These are phyloP conservation scores for Acleris sparsana DNA, from an alignment of 2,888 invertebrate genomes.

Conservation along the genomic window DNA sequence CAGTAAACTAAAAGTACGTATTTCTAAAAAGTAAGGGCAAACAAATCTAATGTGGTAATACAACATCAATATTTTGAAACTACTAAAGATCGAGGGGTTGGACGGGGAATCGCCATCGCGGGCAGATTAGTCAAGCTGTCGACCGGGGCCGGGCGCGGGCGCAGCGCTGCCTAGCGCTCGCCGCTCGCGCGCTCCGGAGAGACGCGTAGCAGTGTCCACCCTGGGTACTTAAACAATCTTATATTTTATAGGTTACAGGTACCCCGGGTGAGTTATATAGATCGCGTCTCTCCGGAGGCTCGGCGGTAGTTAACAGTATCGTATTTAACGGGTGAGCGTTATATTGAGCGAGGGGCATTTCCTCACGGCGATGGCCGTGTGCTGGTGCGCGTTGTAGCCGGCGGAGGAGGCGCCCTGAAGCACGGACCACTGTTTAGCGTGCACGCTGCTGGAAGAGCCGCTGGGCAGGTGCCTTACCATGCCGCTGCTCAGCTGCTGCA, in stretches of 20 bases:
- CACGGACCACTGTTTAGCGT: constrained; percentile 76
- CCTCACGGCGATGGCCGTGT: constrained; percentile 85
- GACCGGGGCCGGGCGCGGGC: constrained; percentile 34
- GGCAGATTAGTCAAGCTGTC: constrained; percentile 38
- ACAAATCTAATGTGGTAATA: constrained; percentile 56
- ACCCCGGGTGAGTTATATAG: not conserved
- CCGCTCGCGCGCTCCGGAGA: constrained; percentile 29
- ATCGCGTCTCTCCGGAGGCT: constrained; percentile 28
- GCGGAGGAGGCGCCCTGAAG: constrained; percentile 79
- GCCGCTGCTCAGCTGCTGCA: constrained; percentile 95
- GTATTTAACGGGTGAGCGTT: constrained; percentile 84
- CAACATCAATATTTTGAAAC: constrained; percentile 63
- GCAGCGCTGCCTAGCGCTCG: constrained; percentile 14
- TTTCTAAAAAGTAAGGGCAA: constrained; percentile 55
- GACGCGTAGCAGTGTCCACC: constrained; percentile 5
- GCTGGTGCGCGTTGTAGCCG: constrained; percentile 79
- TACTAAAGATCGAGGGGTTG: constrained; percentile 62
- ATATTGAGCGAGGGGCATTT: constrained; percentile 91
- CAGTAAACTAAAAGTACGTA: constrained; percentile 48
- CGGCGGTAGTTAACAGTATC: constrained; percentile 26
- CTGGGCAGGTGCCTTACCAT: constrained; percentile 94
- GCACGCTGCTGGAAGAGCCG: constrained; percentile 86
- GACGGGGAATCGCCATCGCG: constrained; percentile 54
- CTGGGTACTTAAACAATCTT: too few relatives aligned
- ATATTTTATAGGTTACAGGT: too few relatives aligned